A percentile compares a stretch with the other conserved stretches of the same genome.
These are phyloP conservation scores for Eupithecia abbreviata DNA, from an alignment of 2,888 invertebrate genomes.

Conservation along the genomic window DNA sequence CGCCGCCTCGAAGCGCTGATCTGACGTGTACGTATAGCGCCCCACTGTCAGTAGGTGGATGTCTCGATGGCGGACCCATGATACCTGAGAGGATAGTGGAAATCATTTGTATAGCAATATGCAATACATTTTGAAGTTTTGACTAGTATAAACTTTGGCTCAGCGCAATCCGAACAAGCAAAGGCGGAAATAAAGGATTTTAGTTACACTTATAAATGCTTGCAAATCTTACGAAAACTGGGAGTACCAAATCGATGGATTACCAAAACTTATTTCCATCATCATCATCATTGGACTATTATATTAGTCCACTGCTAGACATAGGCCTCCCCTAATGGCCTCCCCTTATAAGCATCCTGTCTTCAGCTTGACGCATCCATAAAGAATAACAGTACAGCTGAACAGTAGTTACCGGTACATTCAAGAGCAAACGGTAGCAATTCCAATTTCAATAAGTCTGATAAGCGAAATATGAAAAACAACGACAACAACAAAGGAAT, in stretches of 20 bases:
- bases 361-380: not conserved
- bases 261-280: not conserved
- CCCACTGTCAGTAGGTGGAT: constrained; percentile 95
- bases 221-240: not conserved
- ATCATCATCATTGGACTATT: too few species aligned
- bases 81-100: constrained; percentile 86
- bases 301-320: too few species aligned
- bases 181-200: not conserved
- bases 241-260: not conserved
- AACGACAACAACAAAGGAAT: constrained; percentile 24
- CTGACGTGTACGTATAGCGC: constrained; percentile 93
- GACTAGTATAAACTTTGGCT: not conserved
- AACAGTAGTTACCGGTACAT: not conserved
- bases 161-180: not conserved
- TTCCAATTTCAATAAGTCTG: not conserved
- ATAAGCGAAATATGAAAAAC: constrained; percentile 33
- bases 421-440: not conserved
- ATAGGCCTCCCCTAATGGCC: too few species aligned
- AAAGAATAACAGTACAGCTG: not conserved
- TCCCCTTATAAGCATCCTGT: too few species aligned
- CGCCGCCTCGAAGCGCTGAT: constrained; percentile 91
- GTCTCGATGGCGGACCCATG: constrained; percentile 95
- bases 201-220: not conserved
- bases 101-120: not conserved
- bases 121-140: not conserved